Percentiles rank a stretch among this genome's conserved stretches.
Evolutionary conservation across 2,113 vertebrate species (phyloP).

Genomic region (Platichthys stellatus): DNA sequence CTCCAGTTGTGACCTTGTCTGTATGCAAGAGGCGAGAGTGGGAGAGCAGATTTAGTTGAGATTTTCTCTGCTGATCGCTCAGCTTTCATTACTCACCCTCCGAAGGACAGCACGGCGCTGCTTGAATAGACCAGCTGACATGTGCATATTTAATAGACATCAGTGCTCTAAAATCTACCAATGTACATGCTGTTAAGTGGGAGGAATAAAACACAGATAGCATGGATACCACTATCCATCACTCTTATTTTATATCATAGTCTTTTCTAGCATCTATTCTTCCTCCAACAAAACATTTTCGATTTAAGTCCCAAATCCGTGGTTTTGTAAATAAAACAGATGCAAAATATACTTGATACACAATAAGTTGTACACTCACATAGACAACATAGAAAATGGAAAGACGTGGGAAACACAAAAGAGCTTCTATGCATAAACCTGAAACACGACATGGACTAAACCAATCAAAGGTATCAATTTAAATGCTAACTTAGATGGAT

Average conservation of each 20-base stretch:
- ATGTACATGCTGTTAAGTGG: constrained; percentile 12
- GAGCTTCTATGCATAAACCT: too few relatives aligned
- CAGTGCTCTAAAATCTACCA: neutral
- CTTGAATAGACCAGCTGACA: constrained; percentile 40
- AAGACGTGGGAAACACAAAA: too few relatives aligned
- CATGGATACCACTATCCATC: constrained; percentile 24
- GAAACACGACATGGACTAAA: too few relatives aligned
- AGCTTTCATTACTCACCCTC: constrained; percentile 45
- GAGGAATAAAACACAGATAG: constrained; percentile 39
- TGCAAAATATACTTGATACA: neutral
- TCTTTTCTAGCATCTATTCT: neutral
- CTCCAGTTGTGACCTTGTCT: neutral
- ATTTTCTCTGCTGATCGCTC: constrained; percentile 1
- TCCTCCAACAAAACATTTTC: neutral
- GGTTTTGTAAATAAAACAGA: neutral
- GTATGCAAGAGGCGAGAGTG: neutral
- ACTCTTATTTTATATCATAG: constrained; percentile 1
- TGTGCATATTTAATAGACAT: constrained; percentile 34
- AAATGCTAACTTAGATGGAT: too few relatives aligned
- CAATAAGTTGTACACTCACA: neutral
- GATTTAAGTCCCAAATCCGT: neutral
- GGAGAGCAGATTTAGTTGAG: neutral
- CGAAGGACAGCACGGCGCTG: constrained; percentile 41
- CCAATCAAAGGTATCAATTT: too few relatives aligned
- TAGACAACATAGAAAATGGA: too few relatives aligned